Evolutionary conservation across 2,797 vertebrate species (phyloP).

Genomic region (Psittacula echo): DNA sequence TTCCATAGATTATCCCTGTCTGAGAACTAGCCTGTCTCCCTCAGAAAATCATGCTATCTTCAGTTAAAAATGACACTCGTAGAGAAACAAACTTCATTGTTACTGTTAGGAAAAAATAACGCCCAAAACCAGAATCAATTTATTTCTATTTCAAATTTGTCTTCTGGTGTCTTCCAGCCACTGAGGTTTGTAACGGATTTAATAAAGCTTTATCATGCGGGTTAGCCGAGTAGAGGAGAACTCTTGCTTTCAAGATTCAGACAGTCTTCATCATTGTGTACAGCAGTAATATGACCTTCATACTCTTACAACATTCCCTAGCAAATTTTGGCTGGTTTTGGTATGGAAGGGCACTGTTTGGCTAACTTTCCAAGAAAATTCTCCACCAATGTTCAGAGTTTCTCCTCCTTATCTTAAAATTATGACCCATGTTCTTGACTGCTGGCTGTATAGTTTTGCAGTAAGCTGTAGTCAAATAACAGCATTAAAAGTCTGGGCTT

Average conservation of each 20-base stretch:
- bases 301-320: background rate
- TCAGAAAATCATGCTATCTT: background rate
- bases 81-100: background rate
- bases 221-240: background rate
- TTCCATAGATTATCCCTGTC: background rate
- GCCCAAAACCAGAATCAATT: fast-evolving
- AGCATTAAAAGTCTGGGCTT: background rate
- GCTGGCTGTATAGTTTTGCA: background rate
- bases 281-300: background rate
- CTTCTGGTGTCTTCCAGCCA: background rate
- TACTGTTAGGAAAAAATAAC: background rate
- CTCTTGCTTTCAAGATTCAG: background rate
- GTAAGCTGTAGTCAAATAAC: background rate
- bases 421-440: background rate
- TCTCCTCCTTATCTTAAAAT: background rate
- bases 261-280: background rate
- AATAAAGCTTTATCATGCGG: background rate
- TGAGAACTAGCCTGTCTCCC: background rate
- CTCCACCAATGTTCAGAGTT: background rate
- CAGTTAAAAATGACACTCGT: background rate
- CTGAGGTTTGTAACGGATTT: background rate
- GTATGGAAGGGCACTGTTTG: background rate
- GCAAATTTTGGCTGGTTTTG: background rate
- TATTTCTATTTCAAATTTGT: background rate
- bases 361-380: background rate